Percentiles rank a stretch among this genome's conserved stretches.
These are phyloP conservation scores for Scolopax mira DNA, from an alignment of 2,113 vertebrate genomes.

Conservation along the genomic window DNA sequence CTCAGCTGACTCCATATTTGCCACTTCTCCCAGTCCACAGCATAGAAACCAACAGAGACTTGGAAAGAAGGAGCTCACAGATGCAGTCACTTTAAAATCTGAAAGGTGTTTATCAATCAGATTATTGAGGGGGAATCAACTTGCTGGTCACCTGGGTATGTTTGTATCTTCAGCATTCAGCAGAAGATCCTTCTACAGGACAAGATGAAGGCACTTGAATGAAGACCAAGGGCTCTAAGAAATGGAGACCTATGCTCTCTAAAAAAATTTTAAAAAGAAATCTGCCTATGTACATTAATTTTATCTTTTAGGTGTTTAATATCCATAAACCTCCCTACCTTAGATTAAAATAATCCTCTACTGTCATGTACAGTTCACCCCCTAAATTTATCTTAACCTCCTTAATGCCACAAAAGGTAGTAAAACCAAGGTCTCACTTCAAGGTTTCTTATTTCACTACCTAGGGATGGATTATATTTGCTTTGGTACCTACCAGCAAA, in stretches of 20 bases:
- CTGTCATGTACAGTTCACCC: background rate
- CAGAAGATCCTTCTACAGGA: background rate
- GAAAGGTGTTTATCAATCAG: accelerated
- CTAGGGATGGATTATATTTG: background rate
- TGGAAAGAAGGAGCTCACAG: background rate
- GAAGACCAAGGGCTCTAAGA: background rate
- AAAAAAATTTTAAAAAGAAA: background rate
- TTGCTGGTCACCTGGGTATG: background rate
- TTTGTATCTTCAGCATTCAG: background rate
- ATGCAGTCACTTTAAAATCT: background rate
- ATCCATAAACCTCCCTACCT: background rate
- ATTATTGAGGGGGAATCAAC: background rate
- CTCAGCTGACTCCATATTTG: background rate
- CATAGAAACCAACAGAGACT: background rate
- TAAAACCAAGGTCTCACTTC: background rate
- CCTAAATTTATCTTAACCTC: background rate
- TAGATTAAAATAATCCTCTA: background rate
- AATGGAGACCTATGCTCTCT: background rate
- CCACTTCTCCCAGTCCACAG: background rate
- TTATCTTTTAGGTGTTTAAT: background rate
- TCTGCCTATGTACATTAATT: background rate
- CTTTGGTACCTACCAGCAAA: background rate
- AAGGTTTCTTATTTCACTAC: background rate
- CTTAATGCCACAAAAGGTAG: background rate
- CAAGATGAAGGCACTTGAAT: background rate